Percentiles rank a stretch among this genome's conserved stretches.
These are phyloP conservation scores for Drosophila subobscura DNA, from an alignment of 1,140 invertebrate species.

Conservation along the genomic window DNA sequence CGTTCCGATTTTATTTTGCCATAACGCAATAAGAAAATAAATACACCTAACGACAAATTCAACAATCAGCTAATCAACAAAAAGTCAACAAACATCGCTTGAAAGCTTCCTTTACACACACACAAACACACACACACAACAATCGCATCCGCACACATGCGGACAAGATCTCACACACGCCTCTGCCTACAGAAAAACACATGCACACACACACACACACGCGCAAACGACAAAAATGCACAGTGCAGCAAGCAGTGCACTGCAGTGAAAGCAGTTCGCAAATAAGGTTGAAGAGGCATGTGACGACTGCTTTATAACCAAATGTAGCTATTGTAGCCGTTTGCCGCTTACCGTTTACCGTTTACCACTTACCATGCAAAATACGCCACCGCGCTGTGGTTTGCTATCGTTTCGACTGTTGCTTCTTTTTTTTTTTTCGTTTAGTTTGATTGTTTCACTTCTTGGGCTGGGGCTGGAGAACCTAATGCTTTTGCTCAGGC, in stretches of 20 bases:
- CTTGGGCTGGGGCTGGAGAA: constrained; percentile 41
- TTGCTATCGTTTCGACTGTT: constrained; percentile 45
- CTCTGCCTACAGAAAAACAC: constrained; percentile 20
- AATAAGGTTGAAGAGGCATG: constrained; percentile 1
- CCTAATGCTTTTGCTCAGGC: constrained; percentile 44
- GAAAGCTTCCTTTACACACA: constrained; percentile 48
- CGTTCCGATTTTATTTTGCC: constrained; percentile 37
- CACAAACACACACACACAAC: constrained; percentile 31
- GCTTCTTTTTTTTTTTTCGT: constrained; percentile 23
- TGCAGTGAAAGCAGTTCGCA: too few relatives aligned
- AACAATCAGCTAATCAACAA: constrained; percentile 30
- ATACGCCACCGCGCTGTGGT: constrained; percentile 35
- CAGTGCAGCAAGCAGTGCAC: constrained; percentile 1
- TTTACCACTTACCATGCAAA: constrained; percentile 9
- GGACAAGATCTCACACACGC: constrained; percentile 2
- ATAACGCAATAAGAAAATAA: constrained; percentile 44
- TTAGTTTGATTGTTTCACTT: constrained; percentile 14
- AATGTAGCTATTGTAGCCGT: constrained; percentile 4
- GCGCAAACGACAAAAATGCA: constrained; percentile 19
- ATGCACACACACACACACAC: constrained; percentile 28
- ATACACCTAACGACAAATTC: constrained; percentile 44
- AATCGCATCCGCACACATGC: constrained; percentile 23
- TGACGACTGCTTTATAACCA: too few relatives aligned
- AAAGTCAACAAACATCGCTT: constrained; percentile 57
- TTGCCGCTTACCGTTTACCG: constrained; percentile 32